Percentiles rank a stretch among this genome's conserved stretches.
phyloP scores from a whole-genome alignment of 2,113 vertebrate species.

The Sceloporus undulatus region DNA sequence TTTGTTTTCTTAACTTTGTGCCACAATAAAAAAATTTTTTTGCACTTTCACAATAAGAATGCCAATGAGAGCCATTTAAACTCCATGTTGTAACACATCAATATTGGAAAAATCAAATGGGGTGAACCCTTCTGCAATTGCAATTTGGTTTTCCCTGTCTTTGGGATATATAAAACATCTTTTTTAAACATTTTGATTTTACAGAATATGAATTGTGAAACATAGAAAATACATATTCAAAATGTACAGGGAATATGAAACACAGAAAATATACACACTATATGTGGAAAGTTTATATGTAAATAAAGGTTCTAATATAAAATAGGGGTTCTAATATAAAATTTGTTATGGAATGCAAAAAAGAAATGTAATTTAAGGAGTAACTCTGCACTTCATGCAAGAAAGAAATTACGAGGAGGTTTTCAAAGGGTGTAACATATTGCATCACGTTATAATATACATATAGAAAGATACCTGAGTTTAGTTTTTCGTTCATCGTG shows the following conservation, averaged over 20 bases:
- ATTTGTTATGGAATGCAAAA: not conserved
- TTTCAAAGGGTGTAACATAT: not conserved
- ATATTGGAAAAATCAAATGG: too few relatives aligned
- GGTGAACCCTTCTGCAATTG: too few relatives aligned
- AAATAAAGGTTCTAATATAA: not conserved
- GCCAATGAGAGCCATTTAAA: too few relatives aligned
- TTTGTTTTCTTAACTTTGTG: not conserved
- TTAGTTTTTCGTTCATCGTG: conserved; percentile 98
- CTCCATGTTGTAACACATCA: too few relatives aligned
- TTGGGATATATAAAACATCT: not conserved
- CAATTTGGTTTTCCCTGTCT: not conserved
- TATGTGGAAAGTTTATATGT: not conserved
- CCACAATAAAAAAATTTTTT: too few relatives aligned
- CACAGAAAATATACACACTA: not conserved
- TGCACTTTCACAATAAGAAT: too few relatives aligned
- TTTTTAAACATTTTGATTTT: not conserved
- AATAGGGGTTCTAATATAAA: not conserved
- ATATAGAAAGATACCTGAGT: conserved; percentile 82
- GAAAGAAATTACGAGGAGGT: too few relatives aligned
- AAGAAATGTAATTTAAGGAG: not conserved
- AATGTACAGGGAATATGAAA: too few relatives aligned
- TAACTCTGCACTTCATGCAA: not conserved
- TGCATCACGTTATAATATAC: not conserved
- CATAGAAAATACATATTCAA: not conserved
- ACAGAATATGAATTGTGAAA: not conserved